A percentile compares a stretch with the other conserved stretches of the same genome.
Evolutionary conservation across 2,888 invertebrate genomes (phyloP).

Genomic region (Sinotaia quadrata): DNA sequence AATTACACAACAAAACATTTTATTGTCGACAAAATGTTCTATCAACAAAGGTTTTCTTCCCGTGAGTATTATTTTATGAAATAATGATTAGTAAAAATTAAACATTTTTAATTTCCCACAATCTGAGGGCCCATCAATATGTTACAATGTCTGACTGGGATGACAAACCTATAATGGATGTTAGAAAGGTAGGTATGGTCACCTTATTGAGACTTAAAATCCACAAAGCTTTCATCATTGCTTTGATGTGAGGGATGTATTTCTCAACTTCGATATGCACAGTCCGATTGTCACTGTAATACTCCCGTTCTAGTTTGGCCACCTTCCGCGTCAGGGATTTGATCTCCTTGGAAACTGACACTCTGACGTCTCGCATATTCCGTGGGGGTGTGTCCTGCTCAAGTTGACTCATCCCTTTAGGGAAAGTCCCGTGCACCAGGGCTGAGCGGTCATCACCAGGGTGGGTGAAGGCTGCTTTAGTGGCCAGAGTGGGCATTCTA

Average conservation of each 20-base stretch:
- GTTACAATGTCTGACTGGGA: too few relatives aligned
- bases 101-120: too few relatives aligned
- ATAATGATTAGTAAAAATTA: too few relatives aligned
- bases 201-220: constrained; percentile 52
- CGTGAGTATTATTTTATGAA: too few relatives aligned
- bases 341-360: constrained; percentile 47
- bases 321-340: constrained; percentile 46
- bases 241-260: constrained; percentile 49
- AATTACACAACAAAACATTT: too few relatives aligned
- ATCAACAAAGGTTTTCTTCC: too few relatives aligned
- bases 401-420: constrained; percentile 20
- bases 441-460: constrained; percentile 42
- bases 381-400: constrained; percentile 49
- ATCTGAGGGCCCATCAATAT: too few relatives aligned
- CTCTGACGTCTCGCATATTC: constrained; percentile 50
- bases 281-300: constrained; percentile 57
- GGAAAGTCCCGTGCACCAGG: constrained; percentile 7
- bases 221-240: constrained; percentile 51
- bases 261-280: constrained; percentile 50
- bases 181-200: too few relatives aligned
- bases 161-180: too few relatives aligned
- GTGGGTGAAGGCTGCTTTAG: constrained; percentile 49
- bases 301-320: constrained; percentile 54
- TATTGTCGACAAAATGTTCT: too few relatives aligned
- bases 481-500: constrained; percentile 61